phyloP scores from a whole-genome alignment of 2,113 vertebrate genomes.

The Malurus cyaneus region DNA sequence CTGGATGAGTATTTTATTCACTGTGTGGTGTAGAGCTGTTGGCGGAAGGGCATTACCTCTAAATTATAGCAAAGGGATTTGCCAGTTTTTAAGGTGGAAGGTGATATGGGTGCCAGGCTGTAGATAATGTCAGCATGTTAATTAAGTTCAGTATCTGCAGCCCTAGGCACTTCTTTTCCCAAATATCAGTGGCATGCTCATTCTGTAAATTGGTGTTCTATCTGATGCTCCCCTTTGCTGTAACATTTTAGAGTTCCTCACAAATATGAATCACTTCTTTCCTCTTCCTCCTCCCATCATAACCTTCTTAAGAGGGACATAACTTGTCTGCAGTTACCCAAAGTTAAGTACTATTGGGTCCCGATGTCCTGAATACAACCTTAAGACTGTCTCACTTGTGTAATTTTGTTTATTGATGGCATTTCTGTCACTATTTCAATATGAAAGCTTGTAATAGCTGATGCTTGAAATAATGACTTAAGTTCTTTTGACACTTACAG shows the following conservation, averaged over 20 bases:
- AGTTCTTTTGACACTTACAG: constrained; percentile 68
- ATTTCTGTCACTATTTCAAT: neutral
- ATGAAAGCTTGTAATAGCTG: neutral
- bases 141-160: neutral
- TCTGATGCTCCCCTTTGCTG: neutral
- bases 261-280: neutral
- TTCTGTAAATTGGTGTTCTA: neutral
- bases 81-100: neutral
- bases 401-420: neutral
- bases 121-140: neutral
- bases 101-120: neutral
- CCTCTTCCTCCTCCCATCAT: accelerated
- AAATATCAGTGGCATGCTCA: neutral
- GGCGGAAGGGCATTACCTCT: neutral
- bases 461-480: neutral
- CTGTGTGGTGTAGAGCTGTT: neutral
- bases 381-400: neutral
- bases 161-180: neutral
- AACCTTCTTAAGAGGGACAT: neutral
- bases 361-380: neutral
- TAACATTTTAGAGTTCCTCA: neutral
- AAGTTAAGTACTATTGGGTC: neutral
- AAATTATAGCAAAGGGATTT: neutral
- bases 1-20: neutral
- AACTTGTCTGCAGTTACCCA: neutral